A percentile compares a stretch with the other conserved stretches of the same genome.
phyloP scores from a whole-genome alignment of 2,888 invertebrate genomes.

The Peribatodes rhomboidaria region DNA sequence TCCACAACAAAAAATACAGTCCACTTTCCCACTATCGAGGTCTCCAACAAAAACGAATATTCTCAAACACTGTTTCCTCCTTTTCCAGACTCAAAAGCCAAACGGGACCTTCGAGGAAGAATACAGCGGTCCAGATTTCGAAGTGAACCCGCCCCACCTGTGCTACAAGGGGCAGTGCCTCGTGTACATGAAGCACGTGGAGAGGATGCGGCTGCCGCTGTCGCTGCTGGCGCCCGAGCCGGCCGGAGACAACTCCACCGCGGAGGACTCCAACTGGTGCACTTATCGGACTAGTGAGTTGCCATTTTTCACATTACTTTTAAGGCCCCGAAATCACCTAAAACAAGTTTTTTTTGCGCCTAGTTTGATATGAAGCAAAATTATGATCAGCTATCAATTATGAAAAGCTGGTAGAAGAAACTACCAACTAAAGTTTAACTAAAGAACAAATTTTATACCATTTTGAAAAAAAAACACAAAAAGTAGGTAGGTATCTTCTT shows the following conservation, averaged over 20 bases:
- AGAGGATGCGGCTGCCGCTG: constrained; percentile 70
- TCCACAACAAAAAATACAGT: too few species aligned
- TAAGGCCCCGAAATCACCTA: too few species aligned
- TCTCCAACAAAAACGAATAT: too few species aligned
- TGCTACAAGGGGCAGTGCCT: constrained; percentile 76
- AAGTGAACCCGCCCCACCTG: constrained; percentile 75
- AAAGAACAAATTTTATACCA: too few species aligned
- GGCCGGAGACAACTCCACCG: constrained; percentile 65
- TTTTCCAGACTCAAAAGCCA: constrained; percentile 38
- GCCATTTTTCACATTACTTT: not conserved
- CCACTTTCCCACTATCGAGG: too few species aligned
- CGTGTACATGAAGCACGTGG: constrained; percentile 77
- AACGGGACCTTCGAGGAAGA: constrained; percentile 60
- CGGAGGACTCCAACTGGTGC: constrained; percentile 86
- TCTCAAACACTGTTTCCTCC: not conserved
- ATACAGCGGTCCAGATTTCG: constrained; percentile 56
- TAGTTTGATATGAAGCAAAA: too few species aligned
- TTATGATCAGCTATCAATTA: too few species aligned
- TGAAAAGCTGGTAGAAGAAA: too few species aligned
- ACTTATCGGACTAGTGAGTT: constrained; percentile 83
- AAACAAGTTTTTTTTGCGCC: too few species aligned
- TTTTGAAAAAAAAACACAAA: too few species aligned
- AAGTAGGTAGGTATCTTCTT: too few species aligned
- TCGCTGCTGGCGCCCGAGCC: constrained; percentile 70
- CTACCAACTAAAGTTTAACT: too few species aligned